These are phyloP conservation scores for Scaptomyza hsui DNA, from an alignment of 1,140 invertebrate genomes.

Conservation along the genomic window DNA sequence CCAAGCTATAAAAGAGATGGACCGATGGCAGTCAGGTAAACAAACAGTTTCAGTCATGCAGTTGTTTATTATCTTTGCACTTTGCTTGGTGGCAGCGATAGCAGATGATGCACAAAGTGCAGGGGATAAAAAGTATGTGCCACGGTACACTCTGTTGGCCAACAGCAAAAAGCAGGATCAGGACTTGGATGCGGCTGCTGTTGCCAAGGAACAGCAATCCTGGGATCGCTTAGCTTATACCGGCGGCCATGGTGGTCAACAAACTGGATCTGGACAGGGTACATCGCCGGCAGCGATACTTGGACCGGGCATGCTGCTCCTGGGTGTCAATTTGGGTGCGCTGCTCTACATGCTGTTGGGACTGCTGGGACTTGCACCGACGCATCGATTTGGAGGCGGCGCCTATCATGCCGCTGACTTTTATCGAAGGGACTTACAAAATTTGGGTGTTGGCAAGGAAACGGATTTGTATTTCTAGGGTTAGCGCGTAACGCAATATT, in stretches of 20 bases:
- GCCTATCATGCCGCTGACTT: constrained; percentile 32
- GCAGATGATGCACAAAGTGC: constrained; percentile 14
- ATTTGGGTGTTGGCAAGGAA: constrained; percentile 57
- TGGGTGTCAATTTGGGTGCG: constrained; percentile 63
- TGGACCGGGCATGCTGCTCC: constrained; percentile 51
- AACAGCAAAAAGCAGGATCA: constrained; percentile 57
- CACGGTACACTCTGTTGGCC: constrained; percentile 52
- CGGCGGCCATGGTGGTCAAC: constrained; percentile 23
- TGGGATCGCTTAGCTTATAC: constrained; percentile 59
- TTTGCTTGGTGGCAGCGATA: constrained; percentile 6
- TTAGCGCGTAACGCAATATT: constrained; percentile 39
- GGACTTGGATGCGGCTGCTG: constrained; percentile 7
- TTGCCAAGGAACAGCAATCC: constrained; percentile 35
- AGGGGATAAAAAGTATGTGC: constrained; percentile 18
- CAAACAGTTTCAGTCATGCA: constrained; percentile 30
- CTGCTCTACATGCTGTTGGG: constrained; percentile 61
- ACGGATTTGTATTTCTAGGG: constrained; percentile 61
- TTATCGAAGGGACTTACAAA: constrained; percentile 55
- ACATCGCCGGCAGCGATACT: constrained; percentile 35
- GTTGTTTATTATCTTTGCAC: constrained; percentile 5
- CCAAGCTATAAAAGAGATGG: constrained; percentile 49
- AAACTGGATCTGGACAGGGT: constrained; percentile 9
- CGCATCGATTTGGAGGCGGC: constrained; percentile 15
- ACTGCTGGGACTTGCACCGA: constrained; percentile 51
- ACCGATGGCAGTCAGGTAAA: not conserved